Conservation (phyloP, 2,797 vertebrate species). For the Caiman crocodilus region DNA sequence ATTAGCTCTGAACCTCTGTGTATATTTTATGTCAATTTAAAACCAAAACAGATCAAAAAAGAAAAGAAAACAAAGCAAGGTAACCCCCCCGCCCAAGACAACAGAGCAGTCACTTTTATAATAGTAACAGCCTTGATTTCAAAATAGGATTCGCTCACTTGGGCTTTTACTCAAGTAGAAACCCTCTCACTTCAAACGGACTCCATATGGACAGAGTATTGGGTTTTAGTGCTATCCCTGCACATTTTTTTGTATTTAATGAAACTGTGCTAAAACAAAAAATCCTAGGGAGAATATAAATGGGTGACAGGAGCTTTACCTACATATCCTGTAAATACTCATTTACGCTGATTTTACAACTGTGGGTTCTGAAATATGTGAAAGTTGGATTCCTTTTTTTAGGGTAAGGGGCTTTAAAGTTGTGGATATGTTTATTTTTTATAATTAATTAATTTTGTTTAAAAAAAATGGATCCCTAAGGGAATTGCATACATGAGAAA, state of each 20-base stretch:
- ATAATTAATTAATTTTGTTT: background rate
- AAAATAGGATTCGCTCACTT: fast-evolving
- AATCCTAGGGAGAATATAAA: background rate
- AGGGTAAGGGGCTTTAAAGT: too few species aligned
- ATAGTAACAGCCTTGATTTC: background rate
- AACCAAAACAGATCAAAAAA: background rate
- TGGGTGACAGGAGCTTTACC: background rate
- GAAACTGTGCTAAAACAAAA: background rate
- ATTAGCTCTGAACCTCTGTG: background rate
- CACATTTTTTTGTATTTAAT: background rate
- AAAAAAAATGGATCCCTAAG: background rate
- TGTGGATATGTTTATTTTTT: background rate
- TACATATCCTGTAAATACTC: background rate
- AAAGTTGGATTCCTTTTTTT: too few species aligned
- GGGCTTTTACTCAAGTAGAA: background rate
- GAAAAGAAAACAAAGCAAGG: background rate
- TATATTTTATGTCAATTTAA: conserved; percentile 12
- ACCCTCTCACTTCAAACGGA: background rate
- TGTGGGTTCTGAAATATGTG: background rate
- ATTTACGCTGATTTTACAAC: background rate
- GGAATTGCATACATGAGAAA: background rate
- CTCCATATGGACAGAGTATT: background rate
- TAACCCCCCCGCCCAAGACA: too few species aligned
- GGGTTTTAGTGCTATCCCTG: background rate
- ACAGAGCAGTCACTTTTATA: background rate